Evolutionary conservation across 2,888 invertebrate species (phyloP).

Genomic region (Crocallis elinguaria): DNA sequence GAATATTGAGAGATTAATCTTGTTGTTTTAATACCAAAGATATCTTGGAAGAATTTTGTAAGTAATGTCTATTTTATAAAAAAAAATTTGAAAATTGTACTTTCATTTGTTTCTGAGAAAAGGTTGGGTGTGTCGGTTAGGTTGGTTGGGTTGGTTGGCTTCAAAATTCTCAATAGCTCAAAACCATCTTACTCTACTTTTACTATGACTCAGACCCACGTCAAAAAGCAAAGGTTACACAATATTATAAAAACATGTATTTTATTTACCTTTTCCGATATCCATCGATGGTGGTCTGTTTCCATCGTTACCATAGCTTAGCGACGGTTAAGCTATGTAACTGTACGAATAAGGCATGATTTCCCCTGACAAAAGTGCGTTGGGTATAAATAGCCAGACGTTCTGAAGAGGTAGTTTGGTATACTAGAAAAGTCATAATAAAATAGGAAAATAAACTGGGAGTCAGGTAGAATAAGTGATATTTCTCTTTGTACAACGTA

Average conservation of each 20-base stretch:
- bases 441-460: too few relatives aligned
- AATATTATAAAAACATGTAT: conserved; percentile 4
- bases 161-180: neutral
- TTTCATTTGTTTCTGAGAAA: too few relatives aligned
- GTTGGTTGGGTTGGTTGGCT: too few relatives aligned
- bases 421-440: conserved; percentile 30
- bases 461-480: too few relatives aligned
- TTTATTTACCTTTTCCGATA: conserved; percentile 20
- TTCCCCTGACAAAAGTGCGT: conserved; percentile 75
- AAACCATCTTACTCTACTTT: neutral
- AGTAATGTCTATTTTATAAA: too few relatives aligned
- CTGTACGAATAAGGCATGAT: conserved; percentile 69
- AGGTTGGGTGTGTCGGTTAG: too few relatives aligned
- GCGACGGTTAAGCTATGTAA: conserved; percentile 73
- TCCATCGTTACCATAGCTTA: conserved; percentile 75
- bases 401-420: conserved; percentile 26
- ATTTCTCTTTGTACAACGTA: too few relatives aligned
- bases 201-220: neutral
- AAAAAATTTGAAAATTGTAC: too few relatives aligned
- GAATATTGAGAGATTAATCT: too few relatives aligned
- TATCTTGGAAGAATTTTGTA: too few relatives aligned
- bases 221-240: neutral
- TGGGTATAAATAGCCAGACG: conserved; percentile 68
- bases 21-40: too few relatives aligned
- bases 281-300: conserved; percentile 58